A percentile compares a stretch with the other conserved stretches of the same genome.
These are phyloP conservation scores for Trichogramma evanescens DNA, from an alignment of 2,888 invertebrate species.

Conservation along the genomic window DNA sequence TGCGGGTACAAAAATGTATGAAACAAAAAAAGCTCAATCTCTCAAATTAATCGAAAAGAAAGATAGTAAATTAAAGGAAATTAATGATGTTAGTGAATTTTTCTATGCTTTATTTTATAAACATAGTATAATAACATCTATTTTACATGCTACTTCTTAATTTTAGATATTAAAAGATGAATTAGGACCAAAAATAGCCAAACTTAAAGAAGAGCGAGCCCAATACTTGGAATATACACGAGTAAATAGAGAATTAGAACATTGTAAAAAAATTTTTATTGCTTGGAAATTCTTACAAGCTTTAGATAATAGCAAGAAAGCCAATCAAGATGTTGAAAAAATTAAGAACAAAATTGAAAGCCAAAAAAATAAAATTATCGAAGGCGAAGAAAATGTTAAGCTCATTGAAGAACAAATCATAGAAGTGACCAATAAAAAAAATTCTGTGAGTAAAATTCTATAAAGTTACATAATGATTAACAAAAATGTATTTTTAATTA, in stretches of 20 bases:
- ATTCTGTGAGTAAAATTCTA: conserved; percentile 52
- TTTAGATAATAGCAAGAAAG: conserved; percentile 51
- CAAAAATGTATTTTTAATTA: not conserved
- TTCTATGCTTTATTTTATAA: not conserved
- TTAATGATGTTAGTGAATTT: conserved; percentile 60
- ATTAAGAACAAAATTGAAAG: conserved; percentile 55
- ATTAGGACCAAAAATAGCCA: conserved; percentile 81
- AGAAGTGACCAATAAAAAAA: conserved; percentile 59
- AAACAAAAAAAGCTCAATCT: conserved; percentile 81
- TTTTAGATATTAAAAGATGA: conserved; percentile 69
- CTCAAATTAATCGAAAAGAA: conserved; percentile 87
- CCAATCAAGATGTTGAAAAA: conserved; percentile 50
- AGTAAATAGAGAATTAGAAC: conserved; percentile 75
- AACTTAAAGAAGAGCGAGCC: conserved; percentile 75
- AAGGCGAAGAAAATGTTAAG: conserved; percentile 52
- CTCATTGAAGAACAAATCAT: conserved; percentile 55
- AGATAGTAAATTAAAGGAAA: conserved; percentile 80
- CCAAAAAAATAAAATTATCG: conserved; percentile 52
- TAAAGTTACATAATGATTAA: not conserved
- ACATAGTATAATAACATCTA: not conserved
- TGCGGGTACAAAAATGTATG: conserved; percentile 95
- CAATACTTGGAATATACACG: conserved; percentile 85
- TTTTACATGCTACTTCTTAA: conserved; percentile 3
- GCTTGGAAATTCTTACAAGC: conserved; percentile 65
- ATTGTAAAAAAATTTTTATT: conserved; percentile 64